Evolutionary conservation across 2,888 invertebrate genomes (phyloP).

Genomic region (Athalia circularis): DNA sequence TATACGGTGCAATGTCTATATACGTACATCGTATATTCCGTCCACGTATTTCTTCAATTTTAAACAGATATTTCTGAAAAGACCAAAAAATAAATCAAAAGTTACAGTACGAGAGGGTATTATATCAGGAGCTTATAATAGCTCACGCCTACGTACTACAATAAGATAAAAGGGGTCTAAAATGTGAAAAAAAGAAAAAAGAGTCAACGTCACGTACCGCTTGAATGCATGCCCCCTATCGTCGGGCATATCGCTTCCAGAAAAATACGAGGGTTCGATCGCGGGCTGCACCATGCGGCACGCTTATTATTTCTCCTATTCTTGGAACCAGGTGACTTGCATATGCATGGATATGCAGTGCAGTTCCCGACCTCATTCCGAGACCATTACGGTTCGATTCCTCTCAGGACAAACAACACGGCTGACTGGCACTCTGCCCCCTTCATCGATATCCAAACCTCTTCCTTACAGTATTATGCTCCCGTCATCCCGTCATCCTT

Average conservation of each 20-base stretch:
- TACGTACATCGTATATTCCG: too few relatives aligned
- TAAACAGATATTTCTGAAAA: too few relatives aligned
- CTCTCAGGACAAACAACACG: constrained; percentile 20
- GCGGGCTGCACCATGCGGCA: neutral
- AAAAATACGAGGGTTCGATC: neutral
- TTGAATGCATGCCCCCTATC: neutral
- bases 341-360: constrained; percentile 4
- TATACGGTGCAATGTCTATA: too few relatives aligned
- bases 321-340: neutral
- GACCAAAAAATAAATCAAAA: too few relatives aligned
- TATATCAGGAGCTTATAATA: too few relatives aligned
- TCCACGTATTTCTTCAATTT: too few relatives aligned
- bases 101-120: too few relatives aligned
- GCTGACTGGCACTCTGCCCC: constrained; percentile 23
- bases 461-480: neutral
- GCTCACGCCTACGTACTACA: too few relatives aligned
- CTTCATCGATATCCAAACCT: neutral
- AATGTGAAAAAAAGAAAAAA: too few relatives aligned
- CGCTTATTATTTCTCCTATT: constrained; percentile 7
- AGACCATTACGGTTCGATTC: constrained; percentile 21
- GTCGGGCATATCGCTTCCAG: neutral
- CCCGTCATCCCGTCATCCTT: neutral
- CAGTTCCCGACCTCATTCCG: constrained; percentile 3
- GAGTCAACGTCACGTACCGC: too few relatives aligned
- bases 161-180: too few relatives aligned